phyloP scores from a whole-genome alignment of 2,888 invertebrate genomes.

The Acanthosoma haemorrhoidale region DNA sequence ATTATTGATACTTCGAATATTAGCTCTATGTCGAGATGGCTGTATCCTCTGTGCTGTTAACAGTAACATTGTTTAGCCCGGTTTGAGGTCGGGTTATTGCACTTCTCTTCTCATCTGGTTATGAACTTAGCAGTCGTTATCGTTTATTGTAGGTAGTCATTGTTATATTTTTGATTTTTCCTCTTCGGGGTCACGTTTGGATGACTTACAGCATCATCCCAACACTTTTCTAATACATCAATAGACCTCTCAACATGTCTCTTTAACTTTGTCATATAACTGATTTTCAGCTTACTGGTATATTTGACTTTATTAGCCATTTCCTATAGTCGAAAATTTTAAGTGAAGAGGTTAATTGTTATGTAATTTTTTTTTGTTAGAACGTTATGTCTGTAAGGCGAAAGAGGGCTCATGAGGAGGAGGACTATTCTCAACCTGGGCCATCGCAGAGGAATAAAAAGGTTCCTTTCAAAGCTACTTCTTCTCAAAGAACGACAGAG shows the following conservation, averaged over 20 bases:
- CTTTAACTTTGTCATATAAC: too few species aligned
- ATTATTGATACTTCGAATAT: too few species aligned
- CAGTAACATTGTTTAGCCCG: background rate
- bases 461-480: background rate
- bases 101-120: background rate
- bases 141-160: background rate
- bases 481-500: background rate
- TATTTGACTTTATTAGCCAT: background rate
- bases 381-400: slow-evolving; percentile 21
- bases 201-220: too few species aligned
- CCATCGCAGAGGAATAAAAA: slow-evolving; percentile 25
- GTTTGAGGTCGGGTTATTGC: slow-evolving; percentile 1
- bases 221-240: too few species aligned
- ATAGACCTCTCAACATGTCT: too few species aligned
- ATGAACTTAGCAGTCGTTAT: background rate
- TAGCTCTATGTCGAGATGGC: background rate
- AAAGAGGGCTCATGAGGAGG: slow-evolving; percentile 18
- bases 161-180: background rate
- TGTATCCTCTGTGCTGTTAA: background rate
- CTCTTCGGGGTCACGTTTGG: background rate
- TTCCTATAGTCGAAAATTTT: background rate
- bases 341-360: background rate
- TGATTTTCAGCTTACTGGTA: too few species aligned
- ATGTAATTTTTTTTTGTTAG: background rate
- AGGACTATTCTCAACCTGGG: slow-evolving; percentile 16